Evolutionary conservation across 2,797 vertebrate species (phyloP), one percentile per base, ranked within the genome.

Genomic region (Brachyalestes nurse): DNA sequence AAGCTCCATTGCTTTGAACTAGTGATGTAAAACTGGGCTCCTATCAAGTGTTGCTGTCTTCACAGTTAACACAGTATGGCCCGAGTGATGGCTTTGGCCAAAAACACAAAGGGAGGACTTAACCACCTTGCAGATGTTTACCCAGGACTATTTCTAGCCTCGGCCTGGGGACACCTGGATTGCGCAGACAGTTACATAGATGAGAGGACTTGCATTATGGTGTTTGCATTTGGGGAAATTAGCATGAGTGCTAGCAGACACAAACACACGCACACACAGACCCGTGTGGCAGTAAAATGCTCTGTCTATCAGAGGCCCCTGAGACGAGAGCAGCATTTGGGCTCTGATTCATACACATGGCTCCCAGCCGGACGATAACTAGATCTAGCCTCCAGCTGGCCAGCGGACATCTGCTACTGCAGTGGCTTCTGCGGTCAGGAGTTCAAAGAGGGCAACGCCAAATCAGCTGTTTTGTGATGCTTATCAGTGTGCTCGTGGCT

Each of bases 61-160:
- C 82, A 51, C 8, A 53, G 40, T 28, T 51, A 78, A 38, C 40
- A 2, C 19, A 67, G 83, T 72, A 79, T 73, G 89, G 86, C 85
- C 55, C 84, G 89, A 88, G 77, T 84, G 86, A 85, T 89, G 85
- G 75, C 75, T 86, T 82, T 81, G 85, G 75, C 66, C 21, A 85
- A 82, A 71, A 82, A 71, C 28, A 92, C 88, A 91, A 91, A 85
- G 76, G 72, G 82, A 78, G 75, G 84, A 84, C 61, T 83, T 88
- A 82, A 89, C 86, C 84, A 79, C 89, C 89, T 90, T 84, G 84
- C 85, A 91, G 90, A 92, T 83, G 86, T 90, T 90, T 86, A 84
- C 82, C 16, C 53, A 81, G 85, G 87, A 89, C 91, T 92, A 92
- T 93, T 90, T 91, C 78, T 89, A 89, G 88, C 88, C 84, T 81